Base-by-base conservation (phyloP, 2,888 invertebrate species). In the Drosophila eohydei region DNA sequence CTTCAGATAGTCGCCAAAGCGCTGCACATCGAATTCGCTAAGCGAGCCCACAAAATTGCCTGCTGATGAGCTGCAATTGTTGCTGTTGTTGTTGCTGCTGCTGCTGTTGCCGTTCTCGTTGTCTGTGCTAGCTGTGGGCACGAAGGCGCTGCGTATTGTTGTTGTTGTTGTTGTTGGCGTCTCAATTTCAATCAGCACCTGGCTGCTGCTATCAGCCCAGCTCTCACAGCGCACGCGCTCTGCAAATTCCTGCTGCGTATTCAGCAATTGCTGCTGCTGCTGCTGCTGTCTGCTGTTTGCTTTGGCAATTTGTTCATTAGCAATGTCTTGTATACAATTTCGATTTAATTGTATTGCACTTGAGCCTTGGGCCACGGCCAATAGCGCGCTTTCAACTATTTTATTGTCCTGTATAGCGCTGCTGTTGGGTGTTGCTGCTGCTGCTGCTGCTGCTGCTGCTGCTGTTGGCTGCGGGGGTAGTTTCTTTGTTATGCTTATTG, bases 11-110 rank as follows among this genome's bases (percentile, higher is more conserved):
- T 90, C 87, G 69, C 84, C 81, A 36, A 92, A 88, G 12, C 90
- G 88, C 60, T 90, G 91, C 59, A 90, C 91, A 90, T 92, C 91
- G 71, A 92, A 92, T 75, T 92, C 92, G 52, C 88, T 85, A 11
- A 85, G 73, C 26, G 79, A 61, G 5, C 70, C 46, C 26, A 65
- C 86, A 66, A 85, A 85, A 72, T 65, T 76, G 16, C 43, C 67
- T 41, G 44, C 54, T 14, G 44, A 14, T 16, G 32, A 16, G 43
- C 43, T 38, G 51, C 51, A 52, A 52, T 26, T 36, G 51, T 52
- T 38, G 26, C 30, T 36, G 56, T 12, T 38, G 52, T n/a, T 66
- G 16, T 56, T 60, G 43, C 34, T 32, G 16, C 40, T 34, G 21
- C 51, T 58, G 41, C 38, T 32, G 56, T 40, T 72, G 56, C 9